Evolutionary conservation across 2,888 invertebrate genomes (phyloP).

Genomic region (Parnassius orleans): DNA sequence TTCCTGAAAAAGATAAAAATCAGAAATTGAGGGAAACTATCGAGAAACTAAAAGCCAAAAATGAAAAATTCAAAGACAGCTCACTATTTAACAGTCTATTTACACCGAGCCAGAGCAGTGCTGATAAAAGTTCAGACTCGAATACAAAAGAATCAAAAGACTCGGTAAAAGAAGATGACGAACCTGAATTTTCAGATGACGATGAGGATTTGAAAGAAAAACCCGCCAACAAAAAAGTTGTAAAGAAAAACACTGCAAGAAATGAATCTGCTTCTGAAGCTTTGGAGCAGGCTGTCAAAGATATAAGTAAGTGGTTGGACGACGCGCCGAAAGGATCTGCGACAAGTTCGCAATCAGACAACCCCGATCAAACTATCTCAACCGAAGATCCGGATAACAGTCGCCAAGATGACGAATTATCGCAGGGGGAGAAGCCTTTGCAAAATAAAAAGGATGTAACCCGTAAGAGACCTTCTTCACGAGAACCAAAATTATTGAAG

Average conservation of each 20-base stretch:
- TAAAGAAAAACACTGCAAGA: constrained; percentile 72
- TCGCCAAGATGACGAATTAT: constrained; percentile 66
- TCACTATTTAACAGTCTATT: constrained; percentile 59
- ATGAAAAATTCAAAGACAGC: constrained; percentile 74
- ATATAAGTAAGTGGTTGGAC: constrained; percentile 94
- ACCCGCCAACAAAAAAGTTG: constrained; percentile 52
- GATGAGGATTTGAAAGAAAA: constrained; percentile 45
- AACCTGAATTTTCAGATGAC: constrained; percentile 40
- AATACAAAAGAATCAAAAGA: constrained; percentile 44
- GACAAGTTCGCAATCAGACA: constrained; percentile 89
- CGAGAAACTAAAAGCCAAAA: constrained; percentile 84
- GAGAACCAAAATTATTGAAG: constrained; percentile 69
- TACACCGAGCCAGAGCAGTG: constrained; percentile 44
- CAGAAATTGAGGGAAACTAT: constrained; percentile 80
- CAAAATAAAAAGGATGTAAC: constrained; percentile 60
- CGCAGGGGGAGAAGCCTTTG: constrained; percentile 60
- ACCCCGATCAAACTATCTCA: constrained; percentile 85
- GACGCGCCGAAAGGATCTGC: constrained; percentile 89
- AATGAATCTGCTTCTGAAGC: constrained; percentile 81
- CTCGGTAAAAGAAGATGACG: constrained; percentile 41
- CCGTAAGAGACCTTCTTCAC: constrained; percentile 73
- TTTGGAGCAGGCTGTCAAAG: constrained; percentile 87
- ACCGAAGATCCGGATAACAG: constrained; percentile 82
- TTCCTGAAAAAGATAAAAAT: constrained; percentile 74
- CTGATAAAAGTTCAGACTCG: constrained; percentile 43